Percentiles rank a stretch among this genome's conserved stretches.
phyloP scores from a whole-genome alignment of 2,888 invertebrate species.

The Spisula solida region DNA sequence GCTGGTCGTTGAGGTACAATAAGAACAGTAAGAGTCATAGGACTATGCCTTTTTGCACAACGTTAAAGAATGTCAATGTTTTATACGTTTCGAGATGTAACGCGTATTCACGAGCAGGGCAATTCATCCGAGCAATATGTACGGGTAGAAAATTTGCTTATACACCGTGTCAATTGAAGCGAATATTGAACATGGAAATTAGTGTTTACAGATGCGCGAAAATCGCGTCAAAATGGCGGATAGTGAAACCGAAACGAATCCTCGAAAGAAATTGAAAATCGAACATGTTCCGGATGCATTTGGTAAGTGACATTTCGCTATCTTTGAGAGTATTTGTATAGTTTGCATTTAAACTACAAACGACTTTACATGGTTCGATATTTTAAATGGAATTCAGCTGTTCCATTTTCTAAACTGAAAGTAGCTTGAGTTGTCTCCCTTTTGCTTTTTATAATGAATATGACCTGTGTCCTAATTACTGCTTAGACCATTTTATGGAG shows the following conservation, averaged over 20 bases:
- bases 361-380: not conserved
- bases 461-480: too few relatives aligned
- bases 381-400: conserved; percentile 18
- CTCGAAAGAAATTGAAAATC: conserved; percentile 64
- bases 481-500: too few relatives aligned
- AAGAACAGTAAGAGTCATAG: too few relatives aligned
- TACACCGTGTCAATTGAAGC: too few relatives aligned
- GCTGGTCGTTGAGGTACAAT: too few relatives aligned
- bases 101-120: too few relatives aligned
- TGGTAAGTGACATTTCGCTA: conserved; percentile 29
- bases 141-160: too few relatives aligned
- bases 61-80: too few relatives aligned
- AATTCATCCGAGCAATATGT: too few relatives aligned
- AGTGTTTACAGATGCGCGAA: conserved; percentile 14
- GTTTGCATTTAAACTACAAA: not conserved
- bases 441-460: not conserved
- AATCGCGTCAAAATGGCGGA: conserved; percentile 74
- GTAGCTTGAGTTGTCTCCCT: conserved; percentile 37
- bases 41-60: too few relatives aligned
- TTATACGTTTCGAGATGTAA: too few relatives aligned
- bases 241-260: conserved; percentile 55
- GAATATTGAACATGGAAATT: too few relatives aligned
- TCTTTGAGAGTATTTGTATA: not conserved
- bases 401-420: conserved; percentile 25
- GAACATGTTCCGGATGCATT: conserved; percentile 30